Percentiles rank a stretch among this genome's conserved stretches.
Conservation (phyloP, 1,140 invertebrate genomes). For the Bombyx mandarina region DNA sequence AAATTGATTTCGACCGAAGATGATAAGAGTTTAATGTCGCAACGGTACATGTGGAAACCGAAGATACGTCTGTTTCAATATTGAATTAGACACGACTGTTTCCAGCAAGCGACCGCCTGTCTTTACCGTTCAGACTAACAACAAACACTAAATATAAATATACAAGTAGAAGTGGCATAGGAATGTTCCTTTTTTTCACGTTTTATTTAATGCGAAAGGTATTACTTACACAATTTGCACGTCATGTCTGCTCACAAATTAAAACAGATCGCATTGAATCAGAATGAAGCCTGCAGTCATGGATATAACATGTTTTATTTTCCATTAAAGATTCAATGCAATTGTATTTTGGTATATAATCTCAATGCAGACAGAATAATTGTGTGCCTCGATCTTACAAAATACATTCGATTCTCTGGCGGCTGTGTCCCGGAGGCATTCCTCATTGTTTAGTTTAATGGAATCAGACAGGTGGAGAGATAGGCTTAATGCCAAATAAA, state of each 20-base stretch:
- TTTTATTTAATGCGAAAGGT: conserved; percentile 22
- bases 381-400: too few species aligned
- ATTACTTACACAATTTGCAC: conserved; percentile 25
- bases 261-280: conserved; percentile 4
- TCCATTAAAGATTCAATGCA: too few species aligned
- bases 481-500: conserved; percentile 30
- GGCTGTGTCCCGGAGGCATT: not conserved
- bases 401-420: too few species aligned
- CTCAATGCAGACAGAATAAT: too few species aligned
- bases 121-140: conserved; percentile 21
- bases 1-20: conserved; percentile 51
- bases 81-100: conserved; percentile 34
- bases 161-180: conserved; percentile 17
- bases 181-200: conserved; percentile 20
- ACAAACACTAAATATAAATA: conserved; percentile 18
- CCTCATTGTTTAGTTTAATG: conserved; percentile 12
- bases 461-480: conserved; percentile 16
- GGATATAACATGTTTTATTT: too few species aligned
- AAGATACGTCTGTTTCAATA: conserved; percentile 42
- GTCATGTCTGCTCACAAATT: conserved; percentile 22
- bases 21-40: conserved; percentile 52
- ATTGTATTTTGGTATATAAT: too few species aligned
- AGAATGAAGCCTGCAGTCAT: too few species aligned
- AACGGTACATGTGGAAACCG: conserved; percentile 40
- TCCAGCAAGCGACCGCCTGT: conserved; percentile 25